Percentiles rank a stretch among this genome's conserved stretches.
These are phyloP conservation scores for Drosophila anomalata DNA, from an alignment of 2,888 invertebrate species.

Conservation along the genomic window DNA sequence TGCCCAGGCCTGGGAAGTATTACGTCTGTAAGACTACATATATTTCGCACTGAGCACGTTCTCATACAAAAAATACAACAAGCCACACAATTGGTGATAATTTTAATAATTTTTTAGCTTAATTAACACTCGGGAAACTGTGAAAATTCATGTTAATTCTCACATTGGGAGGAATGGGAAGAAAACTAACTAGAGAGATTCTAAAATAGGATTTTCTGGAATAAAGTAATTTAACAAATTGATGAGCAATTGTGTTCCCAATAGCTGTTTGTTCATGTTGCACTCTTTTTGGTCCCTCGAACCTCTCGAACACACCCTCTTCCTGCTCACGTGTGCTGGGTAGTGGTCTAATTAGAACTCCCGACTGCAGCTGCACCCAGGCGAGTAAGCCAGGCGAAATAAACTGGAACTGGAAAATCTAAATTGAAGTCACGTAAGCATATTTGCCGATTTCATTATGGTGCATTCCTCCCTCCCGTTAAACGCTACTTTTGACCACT, in stretches of 20 bases:
- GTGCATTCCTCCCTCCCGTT: conserved; percentile 50
- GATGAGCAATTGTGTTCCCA: conserved; percentile 9
- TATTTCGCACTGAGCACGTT: conserved; percentile 26
- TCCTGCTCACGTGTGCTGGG: conserved; percentile 56
- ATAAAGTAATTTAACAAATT: conserved; percentile 1
- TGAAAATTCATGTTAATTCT: conserved; percentile 49
- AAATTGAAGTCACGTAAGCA: conserved; percentile 72
- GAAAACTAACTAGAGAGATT: conserved; percentile 1
- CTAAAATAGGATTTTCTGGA: background rate
- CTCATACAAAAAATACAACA: conserved; percentile 16
- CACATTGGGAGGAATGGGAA: conserved; percentile 49
- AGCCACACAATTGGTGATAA: conserved; percentile 19
- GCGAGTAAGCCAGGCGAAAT: conserved; percentile 14
- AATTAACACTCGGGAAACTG: conserved; percentile 60
- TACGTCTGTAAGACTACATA: background rate
- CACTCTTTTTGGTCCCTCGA: conserved; percentile 3
- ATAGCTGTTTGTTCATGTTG: conserved; percentile 10
- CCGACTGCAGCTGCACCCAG: conserved; percentile 66
- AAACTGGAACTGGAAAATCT: conserved; percentile 45
- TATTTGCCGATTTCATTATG: conserved; percentile 73
- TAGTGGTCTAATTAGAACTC: conserved; percentile 67
- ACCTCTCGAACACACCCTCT: conserved; percentile 44
- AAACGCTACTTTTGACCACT: conserved; percentile 49
- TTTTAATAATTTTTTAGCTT: conserved; percentile 61
- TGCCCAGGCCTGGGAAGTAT: conserved; percentile 2